A percentile compares a stretch with the other conserved stretches of the same genome.
Conservation (phyloP, 1,140 invertebrate genomes). For the Coelopa frigida region DNA sequence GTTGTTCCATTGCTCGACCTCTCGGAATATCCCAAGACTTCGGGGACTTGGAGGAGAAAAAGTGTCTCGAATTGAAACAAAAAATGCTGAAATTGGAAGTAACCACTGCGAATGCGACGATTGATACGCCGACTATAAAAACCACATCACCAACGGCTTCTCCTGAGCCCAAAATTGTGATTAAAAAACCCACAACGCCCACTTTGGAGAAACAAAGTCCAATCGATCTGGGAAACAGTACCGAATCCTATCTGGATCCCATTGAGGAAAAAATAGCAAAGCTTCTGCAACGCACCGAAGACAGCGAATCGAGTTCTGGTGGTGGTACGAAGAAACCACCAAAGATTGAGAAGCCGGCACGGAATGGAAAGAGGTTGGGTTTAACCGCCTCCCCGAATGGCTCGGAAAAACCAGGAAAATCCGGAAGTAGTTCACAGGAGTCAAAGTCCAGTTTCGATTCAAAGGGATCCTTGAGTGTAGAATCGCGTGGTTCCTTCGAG, state of each 20-base stretch:
- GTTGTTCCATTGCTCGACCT: slow-evolving; percentile 68
- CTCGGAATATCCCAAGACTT: slow-evolving; percentile 68
- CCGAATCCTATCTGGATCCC: slow-evolving; percentile 35
- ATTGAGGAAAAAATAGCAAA: slow-evolving; percentile 40
- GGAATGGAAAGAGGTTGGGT: slow-evolving; percentile 36
- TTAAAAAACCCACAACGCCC: slow-evolving; percentile 51
- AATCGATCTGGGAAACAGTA: slow-evolving; percentile 48
- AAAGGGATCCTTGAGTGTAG: slow-evolving; percentile 53
- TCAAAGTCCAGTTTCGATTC: slow-evolving; percentile 57
- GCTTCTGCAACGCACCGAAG: slow-evolving; percentile 32
- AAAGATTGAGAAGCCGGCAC: slow-evolving; percentile 36
- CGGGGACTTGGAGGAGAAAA: slow-evolving; percentile 51
- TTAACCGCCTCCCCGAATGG: slow-evolving; percentile 20
- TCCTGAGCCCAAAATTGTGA: slow-evolving; percentile 26
- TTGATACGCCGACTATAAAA: slow-evolving; percentile 23
- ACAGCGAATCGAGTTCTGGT: slow-evolving; percentile 41
- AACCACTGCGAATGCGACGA: slow-evolving; percentile 10
- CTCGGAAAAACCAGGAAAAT: slow-evolving; percentile 21
- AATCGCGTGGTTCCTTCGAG: slow-evolving; percentile 60
- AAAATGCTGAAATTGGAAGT: slow-evolving; percentile 38
- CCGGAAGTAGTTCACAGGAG: slow-evolving; percentile 43
- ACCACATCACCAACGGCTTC: slow-evolving; percentile 13
- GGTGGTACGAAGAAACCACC: slow-evolving; percentile 35
- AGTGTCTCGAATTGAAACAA: slow-evolving; percentile 42
- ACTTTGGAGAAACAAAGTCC: slow-evolving; percentile 55